Conservation (phyloP, 2,888 invertebrate genomes). For the Patella caerulea region DNA sequence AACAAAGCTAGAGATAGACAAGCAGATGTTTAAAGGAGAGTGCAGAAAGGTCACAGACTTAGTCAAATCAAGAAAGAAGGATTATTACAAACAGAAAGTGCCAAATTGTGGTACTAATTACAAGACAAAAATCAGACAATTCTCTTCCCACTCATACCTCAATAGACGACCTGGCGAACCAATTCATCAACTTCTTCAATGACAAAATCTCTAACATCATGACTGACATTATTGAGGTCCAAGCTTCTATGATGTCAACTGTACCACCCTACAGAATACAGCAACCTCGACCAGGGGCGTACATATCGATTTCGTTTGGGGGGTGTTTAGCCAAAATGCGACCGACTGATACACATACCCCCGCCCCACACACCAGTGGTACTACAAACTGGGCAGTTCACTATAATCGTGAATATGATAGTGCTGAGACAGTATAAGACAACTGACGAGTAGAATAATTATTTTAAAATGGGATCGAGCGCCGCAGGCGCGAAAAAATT, state of each 20-base stretch:
- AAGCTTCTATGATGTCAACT: background rate
- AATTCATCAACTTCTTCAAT: background rate
- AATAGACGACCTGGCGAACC: background rate
- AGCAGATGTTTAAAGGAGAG: background rate
- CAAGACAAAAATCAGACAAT: background rate
- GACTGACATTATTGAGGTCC: background rate
- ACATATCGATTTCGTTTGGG: too few relatives aligned
- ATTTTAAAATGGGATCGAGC: too few relatives aligned
- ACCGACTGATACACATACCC: too few relatives aligned
- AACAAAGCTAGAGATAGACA: background rate
- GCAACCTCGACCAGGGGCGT: background rate
- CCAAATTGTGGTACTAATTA: background rate
- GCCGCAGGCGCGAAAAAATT: too few relatives aligned
- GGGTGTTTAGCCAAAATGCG: too few relatives aligned
- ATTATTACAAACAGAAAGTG: background rate
- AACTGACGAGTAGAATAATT: too few relatives aligned
- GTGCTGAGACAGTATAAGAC: too few relatives aligned
- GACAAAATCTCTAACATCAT: conserved; percentile 5
- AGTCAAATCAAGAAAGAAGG: background rate
- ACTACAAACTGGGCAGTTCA: too few relatives aligned
- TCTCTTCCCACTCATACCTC: background rate
- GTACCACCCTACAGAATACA: background rate
- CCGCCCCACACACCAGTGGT: too few relatives aligned
- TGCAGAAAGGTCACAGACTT: background rate
- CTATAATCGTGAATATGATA: too few relatives aligned